Evolutionary conservation across 2,888 invertebrate species (phyloP), one percentile per base, ranked within the genome.

Genomic region (Drosophila nigricruria): DNA sequence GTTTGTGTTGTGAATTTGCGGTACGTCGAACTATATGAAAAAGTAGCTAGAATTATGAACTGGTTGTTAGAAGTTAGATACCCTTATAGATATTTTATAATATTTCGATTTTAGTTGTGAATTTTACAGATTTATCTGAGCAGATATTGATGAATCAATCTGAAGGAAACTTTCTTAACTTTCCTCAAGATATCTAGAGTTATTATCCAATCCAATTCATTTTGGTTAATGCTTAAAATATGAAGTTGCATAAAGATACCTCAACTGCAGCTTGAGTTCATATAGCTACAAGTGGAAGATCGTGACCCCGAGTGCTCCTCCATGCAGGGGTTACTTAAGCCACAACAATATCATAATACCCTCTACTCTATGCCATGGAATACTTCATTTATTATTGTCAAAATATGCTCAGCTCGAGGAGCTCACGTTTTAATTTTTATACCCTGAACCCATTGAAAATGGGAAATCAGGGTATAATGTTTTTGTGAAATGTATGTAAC

Each of bases 341-440:
- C 20, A 12, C 42, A 16, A 18, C 23, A 66, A 45, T 5, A 8
- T 14, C 3, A 10, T 18, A 32, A 12, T 20, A 47, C 56, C 6
- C 32, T 10, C 6, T 65, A 25, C 34, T 4, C 53, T 16, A 54
- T 20, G 32, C 18, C 32, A 42, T 79, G 65, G 73, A 36, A 47
- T 47, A 78, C 69, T 65, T 68, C 60, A 72, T 70, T 81, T 79
- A 85, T 85, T 84, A 81, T 79, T 86, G 77, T 81, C 67, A 76
- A 86, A 76, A 84, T 81, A 79, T 82, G 66, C 62, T 74, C 63
- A 53, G 69, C 57, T 73, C 62, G 75, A 78, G 73, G 65, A 70
- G 86, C 86, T 86, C 84, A 84, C 84, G 84, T 86, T 84, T 84
- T 84, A 88, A 84, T 88, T 88, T 84, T 88, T n/a, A n/a, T n/a